phyloP scores from a whole-genome alignment of 2,888 invertebrate genomes.

The Rhopalosiphum nymphaeae region DNA sequence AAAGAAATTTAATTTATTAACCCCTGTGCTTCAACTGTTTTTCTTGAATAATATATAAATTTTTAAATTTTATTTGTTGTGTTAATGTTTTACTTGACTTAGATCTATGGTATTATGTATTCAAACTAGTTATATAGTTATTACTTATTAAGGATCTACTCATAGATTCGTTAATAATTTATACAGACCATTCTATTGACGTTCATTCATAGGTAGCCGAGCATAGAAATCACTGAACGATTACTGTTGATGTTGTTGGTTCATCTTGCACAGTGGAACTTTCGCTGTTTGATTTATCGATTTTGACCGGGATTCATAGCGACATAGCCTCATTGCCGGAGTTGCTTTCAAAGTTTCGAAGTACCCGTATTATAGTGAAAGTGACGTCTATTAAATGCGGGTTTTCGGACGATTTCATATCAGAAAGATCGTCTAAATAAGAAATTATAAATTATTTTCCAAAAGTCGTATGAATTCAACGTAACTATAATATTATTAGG shows the following conservation, averaged over 20 bases:
- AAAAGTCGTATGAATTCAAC: not conserved
- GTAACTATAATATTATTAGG: not conserved
- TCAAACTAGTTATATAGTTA: too few species aligned
- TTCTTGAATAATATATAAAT: too few species aligned
- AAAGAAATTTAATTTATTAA: too few species aligned
- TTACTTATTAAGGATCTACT: too few species aligned
- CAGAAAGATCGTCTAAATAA: not conserved
- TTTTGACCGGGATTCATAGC: not conserved
- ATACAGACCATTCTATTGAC: not conserved
- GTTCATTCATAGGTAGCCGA: not conserved
- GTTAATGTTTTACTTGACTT: too few species aligned
- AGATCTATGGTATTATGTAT: too few species aligned
- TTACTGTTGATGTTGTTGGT: not conserved
- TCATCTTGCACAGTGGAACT: not conserved
- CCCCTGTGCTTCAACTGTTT: too few species aligned
- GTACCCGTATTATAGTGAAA: not conserved
- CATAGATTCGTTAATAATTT: too few species aligned
- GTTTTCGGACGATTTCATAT: not conserved
- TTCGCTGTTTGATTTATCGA: not conserved
- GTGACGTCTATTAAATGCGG: not conserved
- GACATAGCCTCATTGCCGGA: not conserved
- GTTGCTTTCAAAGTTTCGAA: not conserved
- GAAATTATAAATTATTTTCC: not conserved
- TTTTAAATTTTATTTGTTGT: too few species aligned
- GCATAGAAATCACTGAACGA: not conserved